Evolutionary conservation across 2,888 invertebrate genomes (phyloP), one percentile per base, ranked within the genome.

Genomic region (Idaea straminata): DNA sequence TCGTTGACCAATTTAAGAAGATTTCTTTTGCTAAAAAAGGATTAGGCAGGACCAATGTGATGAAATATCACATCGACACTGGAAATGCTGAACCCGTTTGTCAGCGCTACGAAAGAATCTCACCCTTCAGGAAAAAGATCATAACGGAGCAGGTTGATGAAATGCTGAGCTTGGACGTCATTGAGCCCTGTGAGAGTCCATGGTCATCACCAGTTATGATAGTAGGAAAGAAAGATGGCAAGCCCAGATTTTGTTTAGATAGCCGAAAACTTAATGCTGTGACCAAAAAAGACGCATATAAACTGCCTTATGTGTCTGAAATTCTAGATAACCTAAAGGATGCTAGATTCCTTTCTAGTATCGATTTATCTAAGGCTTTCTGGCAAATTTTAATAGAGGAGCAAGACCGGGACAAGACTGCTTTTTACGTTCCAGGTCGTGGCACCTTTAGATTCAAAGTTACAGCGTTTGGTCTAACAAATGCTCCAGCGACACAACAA

Each of bases 321-420:
- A 78, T 78, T 35, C 59, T 79, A 7, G 77, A 78, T 34, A 77
- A 77, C 35, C 59, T 78, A 1, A 60, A 69, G 0, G 74, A 79
- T 60, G 77, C 77, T 13, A 67, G 64, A 6, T 77, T 66, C 15
- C 61, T 79, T 0, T 62, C 67, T 1, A 72, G 69, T 34, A 66
- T 78, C 0, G 77, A 78, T 68, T 4, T 62, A 65, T 10, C 15
- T n/a, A n/a, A n/a, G n/a, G n/a, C n/a, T n/a, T n/a, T n/a, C n/a
- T n/a, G n/a, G n/a, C n/a, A n/a, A n/a, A n/a, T n/a, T n/a, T n/a
- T n/a, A n/a, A n/a, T n/a, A n/a, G n/a, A n/a, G n/a, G n/a, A n/a
- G n/a, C n/a, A n/a, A n/a, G n/a, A n/a, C n/a, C n/a, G n/a, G n/a
- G n/a, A n/a, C n/a, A n/a, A n/a, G n/a, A n/a, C n/a, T n/a, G n/a